Conservation (phyloP, 2,797 vertebrate genomes). For the Miichthys miiuy region DNA sequence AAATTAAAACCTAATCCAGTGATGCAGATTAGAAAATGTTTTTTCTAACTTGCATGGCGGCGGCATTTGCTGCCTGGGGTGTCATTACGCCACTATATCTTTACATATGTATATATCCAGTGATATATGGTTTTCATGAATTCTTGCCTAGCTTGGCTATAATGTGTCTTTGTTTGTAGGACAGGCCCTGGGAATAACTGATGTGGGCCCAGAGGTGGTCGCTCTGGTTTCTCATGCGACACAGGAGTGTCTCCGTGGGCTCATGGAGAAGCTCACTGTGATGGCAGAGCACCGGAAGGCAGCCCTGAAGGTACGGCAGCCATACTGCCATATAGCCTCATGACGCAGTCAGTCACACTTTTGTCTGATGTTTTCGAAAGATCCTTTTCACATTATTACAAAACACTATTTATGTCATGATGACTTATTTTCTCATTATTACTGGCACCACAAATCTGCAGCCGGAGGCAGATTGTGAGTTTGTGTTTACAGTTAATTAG, state of each 20-base stretch:
- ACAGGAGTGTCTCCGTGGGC: conserved; percentile 90
- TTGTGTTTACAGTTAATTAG: not conserved
- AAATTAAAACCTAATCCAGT: no score
- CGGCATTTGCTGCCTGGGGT: no score
- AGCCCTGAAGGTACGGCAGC: conserved; percentile 88
- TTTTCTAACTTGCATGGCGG: no score
- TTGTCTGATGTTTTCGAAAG: no score
- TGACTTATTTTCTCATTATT: not conserved
- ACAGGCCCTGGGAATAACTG: conserved; percentile 84
- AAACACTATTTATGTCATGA: not conserved
- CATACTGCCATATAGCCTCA: not conserved
- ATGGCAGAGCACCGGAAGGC: conserved; percentile 90
- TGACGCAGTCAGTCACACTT: not conserved
- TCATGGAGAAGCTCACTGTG: conserved; percentile 91
- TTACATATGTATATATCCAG: not conserved
- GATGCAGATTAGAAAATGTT: no score
- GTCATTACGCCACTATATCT: no score
- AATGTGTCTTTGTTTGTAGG: conserved; percentile 45
- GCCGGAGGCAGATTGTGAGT: not conserved
- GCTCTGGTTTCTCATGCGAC: conserved; percentile 94
- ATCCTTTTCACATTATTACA: no score
- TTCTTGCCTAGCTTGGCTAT: not conserved
- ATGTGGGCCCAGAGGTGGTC: conserved; percentile 92
- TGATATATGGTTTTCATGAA: not conserved
- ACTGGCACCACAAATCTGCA: no score